Percentiles rank a stretch among this genome's conserved stretches.
These are phyloP conservation scores for Archips xylosteana DNA, from an alignment of 2,888 invertebrate genomes.

Conservation along the genomic window DNA sequence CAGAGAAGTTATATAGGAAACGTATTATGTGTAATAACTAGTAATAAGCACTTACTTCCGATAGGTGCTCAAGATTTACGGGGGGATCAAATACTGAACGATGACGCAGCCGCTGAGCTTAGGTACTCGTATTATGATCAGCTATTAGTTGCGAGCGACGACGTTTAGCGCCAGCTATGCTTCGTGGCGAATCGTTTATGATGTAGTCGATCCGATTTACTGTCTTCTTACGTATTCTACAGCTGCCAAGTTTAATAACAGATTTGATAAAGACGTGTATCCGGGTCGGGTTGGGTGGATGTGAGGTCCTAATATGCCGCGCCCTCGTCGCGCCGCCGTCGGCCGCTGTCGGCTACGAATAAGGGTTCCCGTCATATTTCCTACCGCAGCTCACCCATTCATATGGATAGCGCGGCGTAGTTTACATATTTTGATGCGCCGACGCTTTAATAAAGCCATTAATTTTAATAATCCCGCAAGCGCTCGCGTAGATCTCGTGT, in stretches of 20 bases:
- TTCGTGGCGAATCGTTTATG: slow-evolving; percentile 45
- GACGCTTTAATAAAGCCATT: slow-evolving; percentile 70
- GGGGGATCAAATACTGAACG: slow-evolving; percentile 16
- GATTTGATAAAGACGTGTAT: slow-evolving; percentile 77
- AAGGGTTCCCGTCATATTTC: slow-evolving; percentile 72
- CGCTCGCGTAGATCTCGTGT: slow-evolving; percentile 54
- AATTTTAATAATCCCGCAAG: slow-evolving; percentile 70
- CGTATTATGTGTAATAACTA: slow-evolving; percentile 1
- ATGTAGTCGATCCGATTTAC: slow-evolving; percentile 68
- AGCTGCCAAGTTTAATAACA: slow-evolving; percentile 75
- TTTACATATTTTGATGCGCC: slow-evolving; percentile 74
- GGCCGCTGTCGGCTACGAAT: slow-evolving; percentile 75
- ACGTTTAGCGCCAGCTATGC: slow-evolving; percentile 6
- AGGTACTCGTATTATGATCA: slow-evolving; percentile 15
- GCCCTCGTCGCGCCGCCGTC: slow-evolving; percentile 65
- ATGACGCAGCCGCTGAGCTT: slow-evolving; percentile 12
- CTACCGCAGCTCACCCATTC: slow-evolving; percentile 68
- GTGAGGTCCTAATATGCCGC: slow-evolving; percentile 69
- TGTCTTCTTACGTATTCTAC: slow-evolving; percentile 61
- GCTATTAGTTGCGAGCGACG: slow-evolving; percentile 24
- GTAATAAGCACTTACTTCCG: slow-evolving; percentile 8
- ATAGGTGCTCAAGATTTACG: slow-evolving; percentile 27
- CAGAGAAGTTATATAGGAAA: not conserved
- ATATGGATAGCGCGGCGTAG: slow-evolving; percentile 72
- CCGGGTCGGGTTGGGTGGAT: slow-evolving; percentile 69